Base-by-base conservation (phyloP, 2,113 vertebrate species). In the Pelecanoides urinatrix region DNA sequence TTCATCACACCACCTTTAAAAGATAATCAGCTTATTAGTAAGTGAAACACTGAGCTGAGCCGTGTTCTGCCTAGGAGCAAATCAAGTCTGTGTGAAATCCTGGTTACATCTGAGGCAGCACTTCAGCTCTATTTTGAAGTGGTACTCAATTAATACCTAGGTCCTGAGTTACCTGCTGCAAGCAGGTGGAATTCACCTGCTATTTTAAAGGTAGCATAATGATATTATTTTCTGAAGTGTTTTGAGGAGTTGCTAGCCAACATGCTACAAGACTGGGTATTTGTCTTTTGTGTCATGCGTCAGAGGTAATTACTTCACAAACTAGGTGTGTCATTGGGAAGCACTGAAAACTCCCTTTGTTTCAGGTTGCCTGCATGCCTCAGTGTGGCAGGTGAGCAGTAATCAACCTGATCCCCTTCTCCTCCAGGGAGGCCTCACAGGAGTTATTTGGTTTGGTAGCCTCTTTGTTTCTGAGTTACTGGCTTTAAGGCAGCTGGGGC, bases 321-420 rank as follows among this genome's bases (percentile, higher is more conserved):
- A 76, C 90, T 95, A 94, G 96, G 96, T 94, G 96, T 97, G 96
- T 92, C 94, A 27, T 22, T 90, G 81, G 90, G 96, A 95, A 96
- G 92, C 87, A 90, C 90, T 96, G 94, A 97, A 96, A 97, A 96
- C 96, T 96, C 94, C 92, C 96, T 96, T 97, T 97, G 96, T 97
- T 96, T 93, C 93, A 91, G 77, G 93, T 82, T 95, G 78, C 90
- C 77, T 95, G 77, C 67, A 53, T 96, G 90, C 96, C 71, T 93
- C 66, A n/a, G 70, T 73, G 87, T 73, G 45, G 90, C 94, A 94
- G 90, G 96, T 90, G 90, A 97, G 78, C 74, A 93, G 85, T 32
- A 91, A 68, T 90, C 92, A 87, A 11, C 77, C 50, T 1, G 15
- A 90, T 88, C 74, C 90, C 93, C 92, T 96, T 93, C 94, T 96